A percentile compares a stretch with the other conserved stretches of the same genome.
phyloP scores from a whole-genome alignment of 2,797 vertebrate genomes.

The Enteromius mattozi region DNA sequence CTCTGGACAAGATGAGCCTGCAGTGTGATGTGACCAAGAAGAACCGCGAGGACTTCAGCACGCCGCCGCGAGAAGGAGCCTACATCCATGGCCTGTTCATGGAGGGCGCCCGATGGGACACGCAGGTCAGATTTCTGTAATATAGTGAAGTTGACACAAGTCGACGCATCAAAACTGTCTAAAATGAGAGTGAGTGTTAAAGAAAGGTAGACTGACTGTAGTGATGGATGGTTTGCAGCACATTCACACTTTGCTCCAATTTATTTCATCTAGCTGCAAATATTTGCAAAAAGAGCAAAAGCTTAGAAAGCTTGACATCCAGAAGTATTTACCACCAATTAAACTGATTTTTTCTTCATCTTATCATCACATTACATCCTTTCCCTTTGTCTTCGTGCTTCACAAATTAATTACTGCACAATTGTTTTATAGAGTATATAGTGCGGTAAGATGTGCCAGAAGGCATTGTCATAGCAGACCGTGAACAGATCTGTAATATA shows the following conservation, averaged over 20 bases:
- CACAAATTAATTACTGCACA: background rate
- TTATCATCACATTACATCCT: too few relatives aligned
- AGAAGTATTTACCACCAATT: background rate
- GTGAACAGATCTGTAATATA: background rate
- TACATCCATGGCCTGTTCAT: conserved; percentile 91
- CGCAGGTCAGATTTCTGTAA: conserved; percentile 64
- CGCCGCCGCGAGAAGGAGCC: conserved; percentile 88
- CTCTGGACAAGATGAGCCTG: conserved; percentile 90
- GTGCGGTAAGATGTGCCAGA: background rate
- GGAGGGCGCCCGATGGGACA: conserved; percentile 94
- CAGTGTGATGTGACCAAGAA: conserved; percentile 95
- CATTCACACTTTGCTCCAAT: background rate
- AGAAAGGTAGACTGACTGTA: too few relatives aligned
- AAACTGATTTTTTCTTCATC: background rate
- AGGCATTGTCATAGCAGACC: background rate
- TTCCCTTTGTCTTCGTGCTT: background rate
- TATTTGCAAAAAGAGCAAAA: background rate
- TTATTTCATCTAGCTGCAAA: background rate
- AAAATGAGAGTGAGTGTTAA: background rate
- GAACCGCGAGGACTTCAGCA: conserved; percentile 85
- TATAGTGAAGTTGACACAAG: background rate
- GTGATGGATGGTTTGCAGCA: background rate
- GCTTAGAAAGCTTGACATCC: background rate
- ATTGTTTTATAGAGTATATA: background rate
- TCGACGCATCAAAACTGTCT: background rate